Evolutionary conservation across 2,797 vertebrate genomes (phyloP), one percentile per base, ranked within the genome.

Genomic region (Stomatorhinus walkeri): DNA sequence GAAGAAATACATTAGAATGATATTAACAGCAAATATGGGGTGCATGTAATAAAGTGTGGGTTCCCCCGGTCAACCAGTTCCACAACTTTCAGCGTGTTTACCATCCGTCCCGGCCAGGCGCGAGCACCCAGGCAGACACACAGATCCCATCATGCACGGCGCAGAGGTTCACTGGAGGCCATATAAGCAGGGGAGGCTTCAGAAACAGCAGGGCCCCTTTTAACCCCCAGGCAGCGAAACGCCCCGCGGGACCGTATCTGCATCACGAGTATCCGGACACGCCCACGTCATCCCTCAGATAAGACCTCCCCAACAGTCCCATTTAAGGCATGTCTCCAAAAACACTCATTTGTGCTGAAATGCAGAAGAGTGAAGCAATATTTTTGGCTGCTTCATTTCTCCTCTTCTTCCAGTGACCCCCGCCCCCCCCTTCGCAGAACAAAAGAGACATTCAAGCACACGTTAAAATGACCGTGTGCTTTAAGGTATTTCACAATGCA

Each of bases 301-400:
- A 90, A 93, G 95, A 97, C 96, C n/a, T 24, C n/a, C 92, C 93
- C 91, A 95, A 91, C 95, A 94, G 91, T 93, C 96, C 92, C 93
- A 91, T 92, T 95, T 97, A 94, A 96, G 94, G 88, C 90, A 94
- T 93, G 91, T 92, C 93, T 97, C 96, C 95, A 96, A 92, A 95
- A 94, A 94, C 94, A 95, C 94, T 95, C 95, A 93, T 92, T 95
- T 96, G 94, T 94, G 6, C 46, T 87, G 22, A 46, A 87, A 87
- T 19, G 8, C 49, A 24, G 43, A 68, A 46, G 19, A 46, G 59
- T 46, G 19, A 40, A 22, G 40, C 40, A 87, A 68, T 68, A 6
- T 4, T 43, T 40, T 24, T 87, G 51, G 32, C 54, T 3, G 85
- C 32, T 19, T 87, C 16, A 59, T 59, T 40, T 56, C 28, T 22